These are phyloP conservation scores for Ibidorhyncha struthersii DNA, from an alignment of 2,113 vertebrate species.

Conservation along the genomic window DNA sequence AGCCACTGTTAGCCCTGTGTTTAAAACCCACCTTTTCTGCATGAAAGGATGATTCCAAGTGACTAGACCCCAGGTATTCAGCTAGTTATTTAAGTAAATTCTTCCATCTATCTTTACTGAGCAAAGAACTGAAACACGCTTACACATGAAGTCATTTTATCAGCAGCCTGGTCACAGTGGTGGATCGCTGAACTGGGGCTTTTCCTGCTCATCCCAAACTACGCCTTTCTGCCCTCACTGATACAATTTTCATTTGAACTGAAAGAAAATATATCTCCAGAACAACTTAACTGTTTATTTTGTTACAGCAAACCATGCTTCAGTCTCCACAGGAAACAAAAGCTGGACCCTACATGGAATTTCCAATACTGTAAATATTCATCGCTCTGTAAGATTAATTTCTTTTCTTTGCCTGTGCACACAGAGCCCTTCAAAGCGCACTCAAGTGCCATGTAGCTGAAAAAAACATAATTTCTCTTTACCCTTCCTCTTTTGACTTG, in stretches of 20 bases:
- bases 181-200: neutral
- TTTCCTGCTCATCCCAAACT: neutral
- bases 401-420: neutral
- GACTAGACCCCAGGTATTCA: neutral
- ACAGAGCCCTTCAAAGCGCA: neutral
- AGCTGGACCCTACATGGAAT: neutral
- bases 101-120: neutral
- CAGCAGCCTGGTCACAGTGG: neutral
- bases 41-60: conserved; percentile 9
- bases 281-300: neutral
- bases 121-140: neutral
- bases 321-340: neutral
- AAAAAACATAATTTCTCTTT: neutral
- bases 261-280: neutral
- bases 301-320: neutral
- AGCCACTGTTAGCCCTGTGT: neutral
- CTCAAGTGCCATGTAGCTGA: neutral
- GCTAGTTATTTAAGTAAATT: neutral
- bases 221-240: neutral
- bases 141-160: neutral
- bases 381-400: neutral
- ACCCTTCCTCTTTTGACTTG: neutral
- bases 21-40: neutral
- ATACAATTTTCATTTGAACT: neutral
- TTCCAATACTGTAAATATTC: conserved; percentile 3